These are phyloP conservation scores for Tethya wilhelma DNA, from an alignment of 37 sponge, comb jelly and placozoan species.

Conservation along the genomic window DNA sequence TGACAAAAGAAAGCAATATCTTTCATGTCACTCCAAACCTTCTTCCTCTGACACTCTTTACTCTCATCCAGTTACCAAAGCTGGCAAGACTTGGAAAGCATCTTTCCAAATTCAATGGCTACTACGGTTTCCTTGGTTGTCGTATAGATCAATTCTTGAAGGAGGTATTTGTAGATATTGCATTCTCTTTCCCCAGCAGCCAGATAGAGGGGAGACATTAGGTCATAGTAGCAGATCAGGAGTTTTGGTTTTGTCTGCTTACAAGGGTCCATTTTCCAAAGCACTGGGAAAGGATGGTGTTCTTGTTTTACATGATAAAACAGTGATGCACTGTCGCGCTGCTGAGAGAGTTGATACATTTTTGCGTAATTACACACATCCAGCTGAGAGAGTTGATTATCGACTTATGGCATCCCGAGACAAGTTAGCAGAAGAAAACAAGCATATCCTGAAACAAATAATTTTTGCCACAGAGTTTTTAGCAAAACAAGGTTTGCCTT, in stretches of 20 bases:
- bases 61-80: slow-evolving; percentile 33
- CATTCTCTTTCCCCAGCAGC: neutral
- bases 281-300: slow-evolving; percentile 29
- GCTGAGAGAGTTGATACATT: slow-evolving; percentile 11
- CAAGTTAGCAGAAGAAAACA: slow-evolving; percentile 40
- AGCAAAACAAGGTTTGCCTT: slow-evolving; percentile 44
- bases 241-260: slow-evolving; percentile 6
- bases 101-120: slow-evolving; percentile 7
- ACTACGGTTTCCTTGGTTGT: slow-evolving; percentile 23
- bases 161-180: slow-evolving; percentile 18
- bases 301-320: slow-evolving; percentile 1
- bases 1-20: slow-evolving; percentile 34
- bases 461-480: slow-evolving; percentile 47
- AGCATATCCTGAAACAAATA: slow-evolving; percentile 35
- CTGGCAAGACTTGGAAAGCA: neutral
- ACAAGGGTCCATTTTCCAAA: neutral
- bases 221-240: slow-evolving; percentile 7
- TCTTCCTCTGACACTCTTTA: slow-evolving; percentile 7
- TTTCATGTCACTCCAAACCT: slow-evolving; percentile 23
- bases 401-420: slow-evolving; percentile 21
- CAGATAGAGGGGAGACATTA: neutral
- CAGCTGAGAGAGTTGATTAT: slow-evolving; percentile 22
- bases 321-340: slow-evolving; percentile 17
- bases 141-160: slow-evolving; percentile 8
- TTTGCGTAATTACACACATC: slow-evolving; percentile 4